Conservation (phyloP, 2,888 invertebrate species). For the Drosophila subquinaria region DNA sequence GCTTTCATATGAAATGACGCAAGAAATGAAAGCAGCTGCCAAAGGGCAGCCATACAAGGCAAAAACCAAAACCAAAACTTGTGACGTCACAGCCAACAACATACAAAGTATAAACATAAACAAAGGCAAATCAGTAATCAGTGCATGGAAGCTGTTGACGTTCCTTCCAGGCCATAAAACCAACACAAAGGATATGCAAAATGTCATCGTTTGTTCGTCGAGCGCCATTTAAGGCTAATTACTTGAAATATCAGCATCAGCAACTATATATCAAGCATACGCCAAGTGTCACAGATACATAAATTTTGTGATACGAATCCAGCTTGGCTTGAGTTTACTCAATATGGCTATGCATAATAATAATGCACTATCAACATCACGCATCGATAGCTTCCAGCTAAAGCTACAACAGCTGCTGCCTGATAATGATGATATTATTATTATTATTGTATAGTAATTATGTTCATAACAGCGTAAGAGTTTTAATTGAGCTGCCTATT, state of each 20-base stretch:
- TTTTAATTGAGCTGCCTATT: constrained; percentile 71
- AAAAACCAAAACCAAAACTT: constrained; percentile 17
- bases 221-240: constrained; percentile 49
- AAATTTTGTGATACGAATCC: constrained; percentile 4
- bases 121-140: constrained; percentile 17
- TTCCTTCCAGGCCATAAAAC: constrained; percentile 46
- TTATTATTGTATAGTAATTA: constrained; percentile 43
- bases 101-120: constrained; percentile 4
- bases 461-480: constrained; percentile 63
- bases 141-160: constrained; percentile 37
- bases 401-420: constrained; percentile 21
- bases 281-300: constrained; percentile 38
- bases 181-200: constrained; percentile 14
- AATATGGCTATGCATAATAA: constrained; percentile 37
- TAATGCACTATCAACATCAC: constrained; percentile 56
- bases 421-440: constrained; percentile 23
- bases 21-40: constrained; percentile 61
- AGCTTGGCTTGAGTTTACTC: not conserved
- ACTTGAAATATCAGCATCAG: constrained; percentile 36
- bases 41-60: constrained; percentile 64
- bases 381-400: constrained; percentile 50
- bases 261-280: constrained; percentile 50
- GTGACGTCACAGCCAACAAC: constrained; percentile 57
- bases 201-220: constrained; percentile 14
- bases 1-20: constrained; percentile 71